Base-by-base conservation (phyloP, 2,113 vertebrate genomes). In the Emydura subglobosa region DNA sequence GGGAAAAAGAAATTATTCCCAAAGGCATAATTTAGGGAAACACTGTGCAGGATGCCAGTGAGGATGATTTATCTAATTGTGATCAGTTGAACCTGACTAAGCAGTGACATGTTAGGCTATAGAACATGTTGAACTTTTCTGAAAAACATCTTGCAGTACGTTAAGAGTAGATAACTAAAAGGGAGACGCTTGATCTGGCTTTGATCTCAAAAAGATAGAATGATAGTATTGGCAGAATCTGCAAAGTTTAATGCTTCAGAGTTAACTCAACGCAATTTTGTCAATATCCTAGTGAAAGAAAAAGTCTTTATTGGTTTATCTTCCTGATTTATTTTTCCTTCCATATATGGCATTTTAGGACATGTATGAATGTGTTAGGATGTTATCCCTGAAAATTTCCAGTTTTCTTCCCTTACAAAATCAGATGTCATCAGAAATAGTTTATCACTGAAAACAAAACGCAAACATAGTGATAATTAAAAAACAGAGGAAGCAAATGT, bases 371-470 rank as follows among this genome's bases (percentile, higher is more conserved):
- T 47, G 50, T 86, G 39, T 93, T 44, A 2, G 13, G 82, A 82
- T 91, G 80, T 39, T 53, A 68, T 88, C 91, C 89, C 55, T 83
- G 85, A 87, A 74, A 91, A 94, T 82, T 86, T n/a, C 83, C 82
- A 8, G 86, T 44, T 92, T 82, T 81, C 57, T 91, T 85, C 86
- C 86, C 78, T 94, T 84, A 39, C 83, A 42, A 91, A 95, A 61
- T 53, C 6, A 95, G 72, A 61, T 1, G 44, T 27, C 1, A 0
- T 91, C 59, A 89, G 79, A 91, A 88, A 90, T 86, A 72, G 24
- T 85, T 91, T 86, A 39, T 87, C 80, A 10, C 68, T 94, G 4
- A 59, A 92, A 92, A 81, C 80, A 93, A 93, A 82, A 1, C 11
- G 22, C 42, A 76, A 44, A 42, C 42, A 47, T 21, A 74, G 17